Conservation (phyloP, 2,888 invertebrate genomes). For the Trichacis sp. region DNA sequence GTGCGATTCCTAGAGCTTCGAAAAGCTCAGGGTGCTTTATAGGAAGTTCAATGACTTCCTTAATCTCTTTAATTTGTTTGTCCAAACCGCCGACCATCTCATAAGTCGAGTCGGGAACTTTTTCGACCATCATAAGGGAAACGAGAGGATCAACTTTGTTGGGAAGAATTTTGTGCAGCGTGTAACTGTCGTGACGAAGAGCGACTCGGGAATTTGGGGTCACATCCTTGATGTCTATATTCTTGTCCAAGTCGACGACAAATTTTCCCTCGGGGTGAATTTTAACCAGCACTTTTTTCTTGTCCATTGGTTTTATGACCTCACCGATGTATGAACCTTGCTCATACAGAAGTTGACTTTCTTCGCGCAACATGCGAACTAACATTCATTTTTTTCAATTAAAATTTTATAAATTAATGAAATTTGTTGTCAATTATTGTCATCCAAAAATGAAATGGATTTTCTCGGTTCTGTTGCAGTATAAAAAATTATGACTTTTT, state of each 20-base stretch:
- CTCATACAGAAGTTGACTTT: slow-evolving; percentile 94
- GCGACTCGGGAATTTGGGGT: slow-evolving; percentile 98
- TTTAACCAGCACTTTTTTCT: slow-evolving; percentile 99
- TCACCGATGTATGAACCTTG: slow-evolving; percentile 99
- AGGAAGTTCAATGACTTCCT: slow-evolving; percentile 98
- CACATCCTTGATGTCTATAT: slow-evolving; percentile 97
- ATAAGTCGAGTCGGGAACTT: slow-evolving; percentile 99
- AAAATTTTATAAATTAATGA: too few relatives aligned
- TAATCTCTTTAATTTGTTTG: slow-evolving; percentile 99
- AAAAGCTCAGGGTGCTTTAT: slow-evolving; percentile 99
- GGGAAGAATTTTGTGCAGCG: slow-evolving; percentile 97
- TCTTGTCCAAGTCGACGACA: slow-evolving; percentile 98
- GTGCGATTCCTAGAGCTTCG: slow-evolving; percentile 98
- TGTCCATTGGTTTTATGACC: slow-evolving; percentile 99
- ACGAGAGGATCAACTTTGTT: slow-evolving; percentile 99
- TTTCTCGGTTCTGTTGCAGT: too few relatives aligned
- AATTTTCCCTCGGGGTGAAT: slow-evolving; percentile 99
- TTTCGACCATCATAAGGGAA: slow-evolving; percentile 99
- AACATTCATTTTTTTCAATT: too few relatives aligned
- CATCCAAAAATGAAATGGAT: too few relatives aligned
- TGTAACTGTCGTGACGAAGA: slow-evolving; percentile 97
- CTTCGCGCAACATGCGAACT: slow-evolving; percentile 98
- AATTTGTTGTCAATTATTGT: too few relatives aligned
- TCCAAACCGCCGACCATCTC: slow-evolving; percentile 99
- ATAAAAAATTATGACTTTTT: too few relatives aligned